These are phyloP conservation scores for Panonychus citri DNA, from an alignment of 1,140 invertebrate species.

Conservation along the genomic window DNA sequence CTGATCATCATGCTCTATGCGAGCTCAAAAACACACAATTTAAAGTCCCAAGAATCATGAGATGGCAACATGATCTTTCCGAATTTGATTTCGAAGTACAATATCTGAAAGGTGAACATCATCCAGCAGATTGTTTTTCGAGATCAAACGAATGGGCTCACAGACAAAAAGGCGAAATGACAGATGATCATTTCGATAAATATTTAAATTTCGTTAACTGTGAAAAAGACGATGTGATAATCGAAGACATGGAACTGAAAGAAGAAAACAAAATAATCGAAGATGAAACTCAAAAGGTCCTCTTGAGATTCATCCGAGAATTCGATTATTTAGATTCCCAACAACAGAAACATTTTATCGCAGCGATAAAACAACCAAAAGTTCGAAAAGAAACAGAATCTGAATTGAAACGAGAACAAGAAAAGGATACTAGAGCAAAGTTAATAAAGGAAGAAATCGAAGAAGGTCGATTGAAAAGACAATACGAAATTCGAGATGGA, in stretches of 20 bases:
- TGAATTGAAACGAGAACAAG: neutral
- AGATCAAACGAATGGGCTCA: neutral
- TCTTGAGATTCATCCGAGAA: neutral
- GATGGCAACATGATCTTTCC: neutral
- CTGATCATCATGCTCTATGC: neutral
- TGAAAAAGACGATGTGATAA: no score
- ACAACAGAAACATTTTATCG: neutral
- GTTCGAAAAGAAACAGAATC: neutral
- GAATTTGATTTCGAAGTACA: neutral
- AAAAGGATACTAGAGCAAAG: neutral
- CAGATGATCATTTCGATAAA: neutral
- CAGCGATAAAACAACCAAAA: neutral
- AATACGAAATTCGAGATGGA: neutral
- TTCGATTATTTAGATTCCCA: neutral
- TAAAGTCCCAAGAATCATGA: neutral
- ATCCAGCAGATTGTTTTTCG: neutral
- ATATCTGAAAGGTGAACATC: neutral
- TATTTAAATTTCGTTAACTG: neutral
- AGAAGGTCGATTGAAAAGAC: neutral
- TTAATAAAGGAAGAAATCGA: neutral
- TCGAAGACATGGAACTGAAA: no score
- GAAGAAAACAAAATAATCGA: neutral
- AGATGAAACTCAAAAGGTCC: neutral
- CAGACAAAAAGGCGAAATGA: neutral
- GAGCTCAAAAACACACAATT: neutral